Conservation (phyloP, 2,888 invertebrate genomes). For the Girardia tigrina region DNA sequence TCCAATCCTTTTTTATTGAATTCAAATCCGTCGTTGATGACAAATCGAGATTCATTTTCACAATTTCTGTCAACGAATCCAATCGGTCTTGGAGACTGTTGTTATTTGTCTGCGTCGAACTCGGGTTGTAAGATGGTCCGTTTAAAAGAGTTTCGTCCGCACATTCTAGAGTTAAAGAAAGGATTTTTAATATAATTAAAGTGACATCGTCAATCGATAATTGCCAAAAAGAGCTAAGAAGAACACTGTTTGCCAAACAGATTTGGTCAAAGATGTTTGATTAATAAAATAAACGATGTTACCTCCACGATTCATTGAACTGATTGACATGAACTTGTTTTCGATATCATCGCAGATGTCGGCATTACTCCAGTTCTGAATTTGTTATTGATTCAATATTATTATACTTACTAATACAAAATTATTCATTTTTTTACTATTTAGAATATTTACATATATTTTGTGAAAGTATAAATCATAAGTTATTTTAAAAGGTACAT, state of each 20-base stretch:
- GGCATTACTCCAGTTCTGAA: conserved; percentile 7
- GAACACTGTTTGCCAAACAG: neutral
- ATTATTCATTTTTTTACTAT: no score
- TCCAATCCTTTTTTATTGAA: neutral
- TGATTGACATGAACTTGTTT: neutral
- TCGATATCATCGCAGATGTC: neutral
- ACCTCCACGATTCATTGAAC: neutral
- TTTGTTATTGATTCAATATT: neutral
- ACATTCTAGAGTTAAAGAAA: no score
- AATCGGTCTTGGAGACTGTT: neutral
- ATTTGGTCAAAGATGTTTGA: neutral
- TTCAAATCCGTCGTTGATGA: neutral
- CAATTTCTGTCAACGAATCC: conserved; percentile 19
- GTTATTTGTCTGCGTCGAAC: neutral
- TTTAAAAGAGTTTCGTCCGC: neutral
- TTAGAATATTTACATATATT: no score
- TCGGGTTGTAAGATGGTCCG: neutral
- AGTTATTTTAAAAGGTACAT: no score
- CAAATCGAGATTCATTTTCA: neutral
- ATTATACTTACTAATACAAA: no score
- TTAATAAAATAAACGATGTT: neutral
- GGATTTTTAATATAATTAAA: neutral
- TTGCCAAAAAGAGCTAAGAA: no score
- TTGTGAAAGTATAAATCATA: no score
- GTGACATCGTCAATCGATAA: no score